Conservation (phyloP, 23 tunicate species). For the Botrylloides violaceus region DNA sequence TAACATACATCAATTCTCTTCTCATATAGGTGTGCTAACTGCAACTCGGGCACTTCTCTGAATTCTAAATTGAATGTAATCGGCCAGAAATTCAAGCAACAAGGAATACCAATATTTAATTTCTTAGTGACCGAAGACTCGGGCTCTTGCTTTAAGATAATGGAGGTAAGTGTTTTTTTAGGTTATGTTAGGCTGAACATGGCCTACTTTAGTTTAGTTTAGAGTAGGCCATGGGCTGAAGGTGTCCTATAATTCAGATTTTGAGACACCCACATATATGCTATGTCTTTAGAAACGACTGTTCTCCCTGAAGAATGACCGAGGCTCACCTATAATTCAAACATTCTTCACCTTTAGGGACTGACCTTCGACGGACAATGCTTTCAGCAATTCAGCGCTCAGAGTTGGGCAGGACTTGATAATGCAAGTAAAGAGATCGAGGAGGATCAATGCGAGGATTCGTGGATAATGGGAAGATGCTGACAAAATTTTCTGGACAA, state of each 20-base stretch:
- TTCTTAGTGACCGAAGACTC: background rate
- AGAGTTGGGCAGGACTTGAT: background rate
- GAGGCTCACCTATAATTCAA: background rate
- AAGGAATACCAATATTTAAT: background rate
- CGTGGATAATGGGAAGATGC: too few species aligned
- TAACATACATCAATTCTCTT: background rate
- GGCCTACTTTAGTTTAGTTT: too few species aligned
- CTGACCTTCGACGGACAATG: background rate
- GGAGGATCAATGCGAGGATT: background rate
- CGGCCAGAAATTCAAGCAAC: background rate
- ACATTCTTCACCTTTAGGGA: background rate
- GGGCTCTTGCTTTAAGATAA: background rate
- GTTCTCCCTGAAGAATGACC: too few species aligned
- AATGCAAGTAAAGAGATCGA: background rate
- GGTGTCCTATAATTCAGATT: too few species aligned
- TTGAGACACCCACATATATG: too few species aligned
- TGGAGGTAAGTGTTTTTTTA: too few species aligned
- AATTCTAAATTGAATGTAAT: background rate
- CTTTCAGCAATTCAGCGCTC: background rate
- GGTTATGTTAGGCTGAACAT: too few species aligned
- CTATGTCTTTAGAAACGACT: too few species aligned
- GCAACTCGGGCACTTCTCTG: background rate
- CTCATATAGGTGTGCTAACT: background rate
- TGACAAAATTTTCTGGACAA: too few species aligned
- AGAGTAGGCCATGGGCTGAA: too few species aligned